Base-by-base conservation (phyloP, 2,888 invertebrate genomes). In the Sisyra terminalis region DNA sequence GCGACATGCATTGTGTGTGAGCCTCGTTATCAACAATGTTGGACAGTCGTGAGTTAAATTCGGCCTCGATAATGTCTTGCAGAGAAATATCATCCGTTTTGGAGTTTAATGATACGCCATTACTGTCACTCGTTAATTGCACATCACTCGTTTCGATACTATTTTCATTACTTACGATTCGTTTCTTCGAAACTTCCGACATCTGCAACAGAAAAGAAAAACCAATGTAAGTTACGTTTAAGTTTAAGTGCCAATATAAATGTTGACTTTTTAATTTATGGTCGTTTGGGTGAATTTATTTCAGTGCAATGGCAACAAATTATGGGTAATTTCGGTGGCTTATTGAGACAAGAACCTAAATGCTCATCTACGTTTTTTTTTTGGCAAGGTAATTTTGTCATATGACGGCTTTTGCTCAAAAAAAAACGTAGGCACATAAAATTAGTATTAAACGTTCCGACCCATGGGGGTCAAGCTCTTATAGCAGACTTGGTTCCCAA, bases 21-120 rank as follows among this genome's bases (percentile, higher is more conserved):
- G 29, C 14, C 11, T 41, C 41, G 5, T 16, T 37, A 17, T 17
- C 6, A 15, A 11, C 17, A 16, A 32, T 15, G 30, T 31, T 38
- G 14, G 37, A 37, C 24, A 43, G 37, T 13, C 43, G 29, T n/a
- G 37, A 38, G 15, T 43, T 43, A 38, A 43, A 14, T 37, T 43
- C 43, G 14, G 43, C 43, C 16, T 43, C 43, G 14, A 43, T 43
- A 10, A 43, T 30, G 15, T 43, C 43, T 17, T 43, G 43, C 24
- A 43, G 30, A 10, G 43, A 43, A 11, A 41, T 13, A 34, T 41
- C 41, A 15, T 24, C 29, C 15, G 11, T 14, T 24, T 15, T 16
- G 13, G 18, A 39, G 13, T 18, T 29, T 38, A 38, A 11, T 14
- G 18, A 38, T 18, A 35, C 11, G 9, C 29, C 29, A 38, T 18